Evolutionary conservation across 1,140 invertebrate genomes (phyloP), one percentile per base, ranked within the genome.

Genomic region (Thalassaphorura encarpata): DNA sequence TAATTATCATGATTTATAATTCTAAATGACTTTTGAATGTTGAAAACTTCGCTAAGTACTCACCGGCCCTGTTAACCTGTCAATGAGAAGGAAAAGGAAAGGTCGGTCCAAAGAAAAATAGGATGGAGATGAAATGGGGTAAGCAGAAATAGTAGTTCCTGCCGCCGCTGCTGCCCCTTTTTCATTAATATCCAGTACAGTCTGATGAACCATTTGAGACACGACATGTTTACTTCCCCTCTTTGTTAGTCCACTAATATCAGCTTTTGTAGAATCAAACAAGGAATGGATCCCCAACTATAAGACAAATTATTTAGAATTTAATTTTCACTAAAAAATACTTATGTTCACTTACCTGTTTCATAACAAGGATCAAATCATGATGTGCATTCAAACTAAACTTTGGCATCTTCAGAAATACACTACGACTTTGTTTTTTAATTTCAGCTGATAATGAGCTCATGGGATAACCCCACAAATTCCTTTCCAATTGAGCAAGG

Each of bases 81-180:
- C 60, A 28, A 54, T 61, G 0, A 61, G 23, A 2, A 61, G 36
- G 39, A 61, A 61, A 5, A 61, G 8, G 29, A 61, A 61, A 19
- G 60, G 60, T 48, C 40, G 53, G 40, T 61, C 48, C 0, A 57
- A 21, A 8, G 27, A 24, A 31, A 61, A 54, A 26, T 52, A 36
- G 4, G 60, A 61, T 27, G 60, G 60, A n/a, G 60, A 53, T 11
- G 54, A 57, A 51, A 61, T 61, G 13, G 60, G 60, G 31, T 57
- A 61, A 24, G 57, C 42, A n/a, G 43, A 50, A 2, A 46, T 41
- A 1, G 16, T 29, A 1, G 54, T 54, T 33, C 19, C 60, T 15
- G 54, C 60, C 4, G 60, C 54, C 1, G 51, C 60, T 3, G 33
- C 41, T 0, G 60, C 60, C 28, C 60, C 60, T 36, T 54, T 57